Base-by-base conservation (phyloP, 2,797 vertebrate species). In the Typhlichthys eigenmanni region DNA sequence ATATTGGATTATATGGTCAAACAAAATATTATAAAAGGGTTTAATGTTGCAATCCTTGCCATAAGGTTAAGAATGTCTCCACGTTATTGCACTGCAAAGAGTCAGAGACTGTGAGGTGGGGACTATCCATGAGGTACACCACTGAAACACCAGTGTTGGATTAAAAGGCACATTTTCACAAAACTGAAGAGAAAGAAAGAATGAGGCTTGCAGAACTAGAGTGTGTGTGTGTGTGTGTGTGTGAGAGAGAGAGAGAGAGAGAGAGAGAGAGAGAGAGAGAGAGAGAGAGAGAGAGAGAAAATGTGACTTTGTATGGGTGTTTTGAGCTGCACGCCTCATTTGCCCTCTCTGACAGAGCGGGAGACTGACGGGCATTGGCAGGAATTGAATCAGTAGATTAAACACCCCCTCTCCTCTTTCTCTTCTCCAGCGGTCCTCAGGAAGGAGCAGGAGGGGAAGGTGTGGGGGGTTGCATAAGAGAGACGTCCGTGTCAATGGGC, bases 341-440 rank as follows among this genome's bases (percentile, higher is more conserved):
- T 92, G 88, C 87, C 84, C 84, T 90, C 86, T 78, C 80, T 89
- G 87, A 91, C 88, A 76, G 85, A 91, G 87, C 82, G 75, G 75
- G 43, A 77, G 90, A 90, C 80, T 83, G 87, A 91, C 79, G 74
- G 80, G 84, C 90, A 90, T 89, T 87, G 86, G 89, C 89, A 91
- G 85, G 86, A 91, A 92, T 89, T 89, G 89, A 91, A 92, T 90
- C 87, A 90, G 91, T 92, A 92, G 91, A 92, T 92, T 92, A 92
- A 91, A 90, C 89, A 89, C 83, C 80, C 87, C 80, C 86, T 71
- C 70, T 61, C 75, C 69, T 62, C 76, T 64, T 71, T 63, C 67
- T 69, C 72, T 60, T 67, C 74, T 61, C 66, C 64, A 60, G 65
- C 58, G 47, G 80, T 84, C 47, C 14, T 65, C 70, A 70, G 66